Percentiles rank a stretch among this genome's conserved stretches.
Conservation (phyloP, 2,888 invertebrate genomes). For the Galerucella pusilla region DNA sequence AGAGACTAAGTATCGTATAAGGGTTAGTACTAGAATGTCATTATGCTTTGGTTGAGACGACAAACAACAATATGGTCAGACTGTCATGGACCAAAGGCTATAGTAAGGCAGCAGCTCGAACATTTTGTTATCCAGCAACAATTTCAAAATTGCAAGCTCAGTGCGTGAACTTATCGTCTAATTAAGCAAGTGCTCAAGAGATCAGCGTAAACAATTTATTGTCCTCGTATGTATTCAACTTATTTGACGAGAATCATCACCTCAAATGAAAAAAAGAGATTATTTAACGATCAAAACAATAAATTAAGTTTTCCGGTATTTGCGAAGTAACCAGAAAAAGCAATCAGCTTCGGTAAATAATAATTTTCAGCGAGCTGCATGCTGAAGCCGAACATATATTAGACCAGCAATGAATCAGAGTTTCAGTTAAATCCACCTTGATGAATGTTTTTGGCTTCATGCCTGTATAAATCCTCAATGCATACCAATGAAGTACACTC, state of each 20-base stretch:
- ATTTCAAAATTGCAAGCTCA: no score
- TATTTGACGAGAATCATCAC: neutral
- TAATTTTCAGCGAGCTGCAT: conserved; percentile 62
- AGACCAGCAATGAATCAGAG: conserved; percentile 67
- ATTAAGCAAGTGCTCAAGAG: no score
- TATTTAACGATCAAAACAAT: conserved; percentile 44
- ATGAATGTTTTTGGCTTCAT: conserved; percentile 68
- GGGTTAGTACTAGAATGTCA: no score
- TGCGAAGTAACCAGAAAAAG: conserved; percentile 56
- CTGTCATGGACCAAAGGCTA: no score
- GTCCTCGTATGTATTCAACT: neutral
- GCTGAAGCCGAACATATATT: conserved; percentile 66
- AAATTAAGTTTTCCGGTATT: conserved; percentile 50
- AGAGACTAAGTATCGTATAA: no score
- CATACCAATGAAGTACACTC: conserved; percentile 67
- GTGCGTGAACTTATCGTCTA: no score
- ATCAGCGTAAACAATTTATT: neutral
- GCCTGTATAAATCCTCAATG: conserved; percentile 68
- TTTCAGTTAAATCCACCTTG: conserved; percentile 68
- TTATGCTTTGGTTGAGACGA: no score
- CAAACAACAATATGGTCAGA: no score
- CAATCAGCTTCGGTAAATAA: conserved; percentile 63
- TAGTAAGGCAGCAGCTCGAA: no score
- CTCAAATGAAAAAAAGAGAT: conserved; percentile 13
- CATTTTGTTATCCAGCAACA: no score